phyloP scores from a whole-genome alignment of 2,797 vertebrate species.

The Rhinichthys osculus region DNA sequence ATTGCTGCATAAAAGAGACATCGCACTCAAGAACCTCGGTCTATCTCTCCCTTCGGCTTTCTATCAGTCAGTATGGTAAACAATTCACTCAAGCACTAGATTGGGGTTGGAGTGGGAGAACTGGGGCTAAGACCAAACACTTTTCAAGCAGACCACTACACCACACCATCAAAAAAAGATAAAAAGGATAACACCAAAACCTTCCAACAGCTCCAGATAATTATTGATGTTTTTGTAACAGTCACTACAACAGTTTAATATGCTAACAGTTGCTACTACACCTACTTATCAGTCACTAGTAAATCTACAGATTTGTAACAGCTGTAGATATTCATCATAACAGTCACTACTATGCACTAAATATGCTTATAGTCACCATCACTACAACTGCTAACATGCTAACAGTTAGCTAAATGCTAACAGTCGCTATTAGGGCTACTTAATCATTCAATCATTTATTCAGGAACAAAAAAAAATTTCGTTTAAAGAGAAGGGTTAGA shows the following conservation, averaged over 20 bases:
- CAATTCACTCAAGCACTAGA: neutral
- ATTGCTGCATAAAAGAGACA: neutral
- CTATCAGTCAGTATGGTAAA: neutral
- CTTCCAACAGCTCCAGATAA: neutral
- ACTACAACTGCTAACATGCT: neutral
- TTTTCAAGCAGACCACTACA: neutral
- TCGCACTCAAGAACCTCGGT: neutral
- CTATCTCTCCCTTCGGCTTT: neutral
- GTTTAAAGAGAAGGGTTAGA: neutral
- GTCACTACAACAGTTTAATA: too few species aligned
- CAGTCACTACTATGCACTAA: neutral
- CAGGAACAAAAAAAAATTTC: neutral
- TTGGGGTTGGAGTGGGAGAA: neutral
- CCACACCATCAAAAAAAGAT: neutral
- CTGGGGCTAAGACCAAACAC: neutral
- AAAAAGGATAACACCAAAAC: neutral
- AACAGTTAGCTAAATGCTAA: neutral
- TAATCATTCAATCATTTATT: neutral
- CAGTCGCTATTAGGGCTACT: too few species aligned
- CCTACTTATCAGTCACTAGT: neutral
- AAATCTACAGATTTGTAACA: neutral
- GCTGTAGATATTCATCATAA: neutral
- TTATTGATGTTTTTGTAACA: neutral
- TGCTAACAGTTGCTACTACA: neutral
- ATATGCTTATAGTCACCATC: neutral